Evolutionary conservation across 2,888 invertebrate species (phyloP).

Genomic region (Rhagonycha fulva): DNA sequence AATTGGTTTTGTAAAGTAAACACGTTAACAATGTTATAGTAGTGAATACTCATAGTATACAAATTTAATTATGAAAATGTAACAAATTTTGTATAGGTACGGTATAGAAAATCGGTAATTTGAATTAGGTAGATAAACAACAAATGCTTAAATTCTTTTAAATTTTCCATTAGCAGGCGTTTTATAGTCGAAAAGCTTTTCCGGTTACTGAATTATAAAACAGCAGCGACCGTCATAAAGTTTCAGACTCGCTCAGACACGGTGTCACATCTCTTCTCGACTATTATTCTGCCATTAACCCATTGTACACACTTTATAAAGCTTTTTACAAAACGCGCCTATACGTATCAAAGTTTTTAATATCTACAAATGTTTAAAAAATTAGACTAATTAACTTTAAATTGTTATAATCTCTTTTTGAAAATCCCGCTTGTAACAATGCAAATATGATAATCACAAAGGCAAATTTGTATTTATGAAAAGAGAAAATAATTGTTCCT

Average conservation of each 20-base stretch:
- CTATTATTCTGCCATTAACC: conserved; percentile 41
- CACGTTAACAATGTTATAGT: neutral
- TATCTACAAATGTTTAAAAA: neutral
- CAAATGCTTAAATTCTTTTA: conserved; percentile 35
- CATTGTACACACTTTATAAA: conserved; percentile 31
- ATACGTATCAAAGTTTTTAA: neutral
- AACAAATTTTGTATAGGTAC: neutral
- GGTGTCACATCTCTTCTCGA: conserved; percentile 40
- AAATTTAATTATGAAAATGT: neutral
- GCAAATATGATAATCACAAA: neutral
- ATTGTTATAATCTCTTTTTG: neutral
- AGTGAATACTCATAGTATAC: neutral
- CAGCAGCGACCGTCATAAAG: conserved; percentile 39
- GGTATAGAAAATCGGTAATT: neutral
- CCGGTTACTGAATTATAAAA: conserved; percentile 41
- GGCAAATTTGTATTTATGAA: neutral
- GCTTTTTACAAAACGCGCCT: conserved; percentile 20
- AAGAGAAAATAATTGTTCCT: neutral
- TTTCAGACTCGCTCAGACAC: conserved; percentile 36
- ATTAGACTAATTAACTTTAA: neutral
- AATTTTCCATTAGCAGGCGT: conserved; percentile 35
- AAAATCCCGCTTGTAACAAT: neutral
- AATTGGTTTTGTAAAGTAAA: neutral
- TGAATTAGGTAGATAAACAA: conserved; percentile 1
- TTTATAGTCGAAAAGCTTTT: conserved; percentile 38